Base-by-base conservation (phyloP, 2,888 invertebrate species). In the Cepaea hortensis region DNA sequence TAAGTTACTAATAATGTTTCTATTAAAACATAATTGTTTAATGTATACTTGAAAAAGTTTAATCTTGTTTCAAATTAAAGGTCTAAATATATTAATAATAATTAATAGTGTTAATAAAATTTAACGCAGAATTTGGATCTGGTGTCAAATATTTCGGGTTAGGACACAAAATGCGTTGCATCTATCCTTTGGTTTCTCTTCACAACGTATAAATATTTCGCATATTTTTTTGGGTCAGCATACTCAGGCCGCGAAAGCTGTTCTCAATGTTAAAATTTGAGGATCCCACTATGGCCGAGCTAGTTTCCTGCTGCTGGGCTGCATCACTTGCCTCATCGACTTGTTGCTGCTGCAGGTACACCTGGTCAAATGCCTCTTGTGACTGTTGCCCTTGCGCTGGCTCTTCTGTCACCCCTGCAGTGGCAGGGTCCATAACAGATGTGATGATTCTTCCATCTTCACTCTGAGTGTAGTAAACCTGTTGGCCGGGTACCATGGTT, bases 371-470 rank as follows among this genome's bases (percentile, higher is more conserved):
- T 13, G 65, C n/a, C 23, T 79, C 79, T 62, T 79, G 79, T 62
- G 79, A 61, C 55, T 70, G 85, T 48, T 75, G 75, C 46, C 61
- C 73, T 77, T 76, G 79, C 46, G 48, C 9, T 11, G 75, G 61
- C 72, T 84, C 87, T 15, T 84, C 87, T 20, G 87, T 50, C 9
- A 62, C 79, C 23, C 80, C 87, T 72, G 84, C 79, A 13, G 62
- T 46, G n/a, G 81, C 65, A n/a, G 87, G 79, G 48, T 87, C 87
- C 87, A 87, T 87, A n/a, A 87, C 87, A 68, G 87, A 87, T 76
- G 87, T 87, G 46, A 87, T 87, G n/a, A 87, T 87, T 15, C 84
- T 35, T 20, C 87, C 87, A 84, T 87, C 87, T 23, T 87, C 87
- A 68, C 87, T 87, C 73, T 87, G 87, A 2, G 87, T 87, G 76